These are phyloP conservation scores for Meteorus colon DNA, from an alignment of 2,888 invertebrate genomes.

Conservation along the genomic window DNA sequence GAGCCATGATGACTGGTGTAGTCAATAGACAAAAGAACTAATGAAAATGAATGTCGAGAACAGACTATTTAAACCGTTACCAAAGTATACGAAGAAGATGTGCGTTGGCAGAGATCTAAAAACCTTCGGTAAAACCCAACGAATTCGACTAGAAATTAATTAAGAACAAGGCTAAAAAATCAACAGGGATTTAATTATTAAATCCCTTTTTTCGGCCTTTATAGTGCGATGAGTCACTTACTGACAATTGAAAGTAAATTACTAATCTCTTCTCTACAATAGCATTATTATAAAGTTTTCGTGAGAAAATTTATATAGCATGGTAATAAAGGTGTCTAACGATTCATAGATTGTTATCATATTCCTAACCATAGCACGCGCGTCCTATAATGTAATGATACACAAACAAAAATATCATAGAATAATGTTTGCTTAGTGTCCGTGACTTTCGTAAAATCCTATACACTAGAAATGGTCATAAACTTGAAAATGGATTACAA, in stretches of 20 bases:
- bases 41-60: neutral
- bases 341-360: constrained; percentile 7
- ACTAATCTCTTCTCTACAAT: neutral
- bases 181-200: neutral
- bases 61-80: neutral
- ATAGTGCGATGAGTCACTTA: neutral
- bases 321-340: neutral
- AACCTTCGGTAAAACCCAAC: neutral
- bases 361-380: neutral
- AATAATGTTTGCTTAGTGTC: neutral
- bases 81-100: neutral
- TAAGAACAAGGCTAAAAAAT: constrained; percentile 3
- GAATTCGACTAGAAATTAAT: neutral
- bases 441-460: neutral
- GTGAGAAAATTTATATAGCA: neutral
- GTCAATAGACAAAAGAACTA: neutral
- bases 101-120: neutral
- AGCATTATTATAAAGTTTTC: neutral
- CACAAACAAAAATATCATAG: neutral
- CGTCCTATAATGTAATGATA: neutral
- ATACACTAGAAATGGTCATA: neutral
- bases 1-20: neutral
- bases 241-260: neutral
- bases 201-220: neutral
- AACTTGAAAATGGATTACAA: neutral